A percentile compares a stretch with the other conserved stretches of the same genome.
Evolutionary conservation across 2,113 vertebrate genomes (phyloP).

Genomic region (Mugil cephalus): DNA sequence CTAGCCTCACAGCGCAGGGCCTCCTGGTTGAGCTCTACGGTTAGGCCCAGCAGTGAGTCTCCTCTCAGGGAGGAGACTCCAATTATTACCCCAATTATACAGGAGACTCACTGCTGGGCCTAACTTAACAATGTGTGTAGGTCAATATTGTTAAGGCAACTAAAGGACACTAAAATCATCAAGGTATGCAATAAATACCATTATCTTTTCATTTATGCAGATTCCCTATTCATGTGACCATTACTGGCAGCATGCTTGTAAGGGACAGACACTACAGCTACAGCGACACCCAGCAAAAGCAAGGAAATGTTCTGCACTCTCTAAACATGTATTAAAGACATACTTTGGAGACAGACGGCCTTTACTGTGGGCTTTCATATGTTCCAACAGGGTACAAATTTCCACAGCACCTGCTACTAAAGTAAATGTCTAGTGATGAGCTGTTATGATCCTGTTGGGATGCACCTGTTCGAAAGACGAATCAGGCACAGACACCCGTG

Average conservation of each 20-base stretch:
- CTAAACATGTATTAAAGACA: background rate
- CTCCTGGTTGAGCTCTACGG: too few species aligned
- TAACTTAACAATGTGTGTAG: too few species aligned
- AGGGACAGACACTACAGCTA: background rate
- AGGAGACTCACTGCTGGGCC: background rate
- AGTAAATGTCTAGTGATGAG: background rate
- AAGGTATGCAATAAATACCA: background rate
- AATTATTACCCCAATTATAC: too few species aligned
- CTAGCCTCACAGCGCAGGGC: background rate
- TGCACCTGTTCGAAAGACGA: slow-evolving; percentile 41
- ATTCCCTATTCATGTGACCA: background rate
- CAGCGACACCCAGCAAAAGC: background rate
- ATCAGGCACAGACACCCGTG: background rate
- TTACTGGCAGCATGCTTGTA: background rate
- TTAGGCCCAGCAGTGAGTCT: too few species aligned
- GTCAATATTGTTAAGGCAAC: too few species aligned
- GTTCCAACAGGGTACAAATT: background rate
- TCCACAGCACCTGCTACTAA: background rate
- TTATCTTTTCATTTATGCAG: too few species aligned
- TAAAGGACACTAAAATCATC: background rate
- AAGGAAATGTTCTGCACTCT: background rate
- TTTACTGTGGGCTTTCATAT: background rate
- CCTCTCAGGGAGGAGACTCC: too few species aligned
- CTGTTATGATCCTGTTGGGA: slow-evolving; percentile 7
- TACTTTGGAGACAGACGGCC: background rate